Evolutionary conservation across 2,888 invertebrate species (phyloP), one percentile per base, ranked within the genome.

Genomic region (Heliconius ismenius): DNA sequence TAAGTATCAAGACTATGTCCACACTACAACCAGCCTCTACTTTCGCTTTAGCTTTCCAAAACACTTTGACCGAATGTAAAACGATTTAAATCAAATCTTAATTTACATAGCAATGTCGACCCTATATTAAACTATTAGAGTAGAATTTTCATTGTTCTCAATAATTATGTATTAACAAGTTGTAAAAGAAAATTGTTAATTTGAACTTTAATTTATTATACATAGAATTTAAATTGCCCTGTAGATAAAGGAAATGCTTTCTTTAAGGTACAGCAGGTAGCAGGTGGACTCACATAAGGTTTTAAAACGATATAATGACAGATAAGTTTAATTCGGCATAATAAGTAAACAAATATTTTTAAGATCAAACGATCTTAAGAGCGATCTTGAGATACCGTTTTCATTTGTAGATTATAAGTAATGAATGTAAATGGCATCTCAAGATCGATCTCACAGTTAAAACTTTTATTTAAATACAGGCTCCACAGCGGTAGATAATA

Each of bases 11-110:
- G 87, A 88, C 84, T 81, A 80, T 83, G 82, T 84, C 86, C 87
- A 87, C 86, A 88, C 86, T 90, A 82, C 82, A 83, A 84, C 64
- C 78, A 54, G 81, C 76, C 78, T 82, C 89, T 87, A 93, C 93
- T 93, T 93, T 93, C 92, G 91, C 92, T 86, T 84, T 88, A 90
- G 89, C 93, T 93, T 93, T 93, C 93, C 91, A 93, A 93, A 93
- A 92, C 90, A 76, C 73, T 77, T 78, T 78, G 78, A 74, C 73
- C 75, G 78, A 81, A 77, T 75, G 76, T 81, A 84, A 86, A 90
- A 89, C 85, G 83, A 79, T 86, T 78, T 87, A 88, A 84, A 81
- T 81, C 74, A 77, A 67, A 68, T 24, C 54, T 79, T 32, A 78
- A 62, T 60, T 79, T 49, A 76, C 83, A 79, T 80, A 75, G 75